Evolutionary conservation across 1,140 invertebrate species (phyloP), one percentile per base, ranked within the genome.

Genomic region (Drosophila erecta): DNA sequence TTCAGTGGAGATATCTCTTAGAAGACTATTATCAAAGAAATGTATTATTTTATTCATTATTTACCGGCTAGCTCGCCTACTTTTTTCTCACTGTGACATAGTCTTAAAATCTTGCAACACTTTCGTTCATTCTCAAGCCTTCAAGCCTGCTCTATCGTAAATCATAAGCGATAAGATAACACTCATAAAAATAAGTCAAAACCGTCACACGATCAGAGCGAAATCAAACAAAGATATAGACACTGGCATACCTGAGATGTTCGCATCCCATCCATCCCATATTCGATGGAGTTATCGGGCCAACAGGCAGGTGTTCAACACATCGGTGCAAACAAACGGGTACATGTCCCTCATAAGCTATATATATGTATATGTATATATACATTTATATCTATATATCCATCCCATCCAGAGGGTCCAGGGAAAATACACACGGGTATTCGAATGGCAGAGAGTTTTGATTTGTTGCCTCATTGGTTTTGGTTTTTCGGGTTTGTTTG

Each of bases 111-210:
- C 60, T 66, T 72, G 20, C 76, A 84, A 84, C 66, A 85, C 72
- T 84, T 84, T 80, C 61, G 65, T 67, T 75, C 33, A 27, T 37
- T 67, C 60, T 79, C 59, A 72, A 70, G 41, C 64, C 64, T 59
- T 83, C 62, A 61, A 66, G 22, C 50, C 56, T 35, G 62, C 40
- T 74, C 69, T 57, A 75, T 77, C 81, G 76, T 84, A 84, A 84
- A 84, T 84, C 83, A 79, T 50, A 59, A 37, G 30, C 64, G 81
- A 84, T 84, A 84, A 84, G 81, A 84, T 84, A 84, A 84, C 38
- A 40, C 38, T 47, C 81, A 76, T 85, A 80, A 83, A 72, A 85
- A 69, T 73, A 43, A 78, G 54, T 72, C 47, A 73, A 61, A 70
- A 50, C 81, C 83, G 85, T 84, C 81, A 80, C 81, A 84, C 81